Base-by-base conservation (phyloP, 1,140 invertebrate species). In the Euglossa dilemma region DNA sequence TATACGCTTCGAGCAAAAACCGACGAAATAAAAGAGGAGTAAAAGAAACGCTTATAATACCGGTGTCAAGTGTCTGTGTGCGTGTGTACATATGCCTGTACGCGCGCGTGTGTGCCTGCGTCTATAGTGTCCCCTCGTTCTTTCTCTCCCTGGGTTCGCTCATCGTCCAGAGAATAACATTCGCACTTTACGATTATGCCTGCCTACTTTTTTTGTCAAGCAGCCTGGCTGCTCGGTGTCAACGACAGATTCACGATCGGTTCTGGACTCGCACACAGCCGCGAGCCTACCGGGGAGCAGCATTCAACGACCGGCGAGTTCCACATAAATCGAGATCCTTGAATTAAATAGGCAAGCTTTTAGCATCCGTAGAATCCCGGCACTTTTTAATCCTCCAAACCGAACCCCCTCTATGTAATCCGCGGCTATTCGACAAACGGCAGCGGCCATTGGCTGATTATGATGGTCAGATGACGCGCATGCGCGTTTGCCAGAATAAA, bases 101-200 rank as follows among this genome's bases (percentile, higher is more conserved):
- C 20, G 25, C 9, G 18, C 28, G 28, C n/a, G 56, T 25, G 14
- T 12, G 36, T 6, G 36, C 18, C 16, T 12, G 12, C 28, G 45
- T 20, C 45, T 74, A 74, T 59, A 75, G 83, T 67, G 76, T 74
- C 80, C 84, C 61, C 74, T 66, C 69, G 72, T 76, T 88, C 72
- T 71, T 81, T 84, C 85, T 88, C 66, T 72, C 59, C 57, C 75
- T 71, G 59, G 77, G 77, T 73, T 79, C 87, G 85, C 84, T 77
- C 80, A 84, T 89, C 87, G 87, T 80, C 77, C 87, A 77, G 80
- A 88, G 87, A 89, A 89, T 89, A 89, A 89, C 87, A 88, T 89
- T 88, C 87, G 76, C 87, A 89, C 87, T 89, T 89, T 89, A 89
- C 87, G 87, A 89, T 88, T 89, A 86, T 89, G 87, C 77, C 82